These are phyloP conservation scores for Saccostrea glomerata DNA, from an alignment of 1,140 invertebrate genomes.

Conservation along the genomic window DNA sequence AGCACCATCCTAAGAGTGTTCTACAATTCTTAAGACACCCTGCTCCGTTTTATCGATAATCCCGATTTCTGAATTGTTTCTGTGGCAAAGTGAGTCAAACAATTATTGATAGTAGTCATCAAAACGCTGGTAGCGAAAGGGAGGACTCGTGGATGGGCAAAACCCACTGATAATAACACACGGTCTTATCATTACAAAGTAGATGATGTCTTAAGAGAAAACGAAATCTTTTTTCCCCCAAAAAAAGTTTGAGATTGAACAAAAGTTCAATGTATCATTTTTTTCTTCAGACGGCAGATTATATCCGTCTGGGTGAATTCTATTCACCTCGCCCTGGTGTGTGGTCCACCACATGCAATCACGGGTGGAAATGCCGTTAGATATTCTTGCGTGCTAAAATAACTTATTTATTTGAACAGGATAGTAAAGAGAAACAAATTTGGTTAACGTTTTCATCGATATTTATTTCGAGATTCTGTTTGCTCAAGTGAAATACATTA, in stretches of 20 bases:
- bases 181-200: background rate
- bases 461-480: slow-evolving; percentile 27
- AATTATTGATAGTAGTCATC: slow-evolving; percentile 11
- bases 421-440: slow-evolving; percentile 36
- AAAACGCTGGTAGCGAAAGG: slow-evolving; percentile 26
- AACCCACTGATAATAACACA: background rate
- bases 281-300: background rate
- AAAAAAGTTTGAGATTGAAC: background rate
- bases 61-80: background rate
- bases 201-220: background rate
- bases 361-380: background rate
- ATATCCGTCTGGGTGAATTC: background rate
- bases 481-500: slow-evolving; percentile 33
- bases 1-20: background rate
- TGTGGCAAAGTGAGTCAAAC: slow-evolving; percentile 1
- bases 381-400: slow-evolving; percentile 8
- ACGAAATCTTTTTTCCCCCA: background rate
- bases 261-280: background rate
- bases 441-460: slow-evolving; percentile 3
- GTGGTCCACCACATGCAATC: slow-evolving; percentile 2
- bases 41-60: background rate
- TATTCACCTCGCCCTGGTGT: background rate
- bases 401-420: slow-evolving; percentile 25
- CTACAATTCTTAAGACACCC: background rate
- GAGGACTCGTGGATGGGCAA: background rate